phyloP scores from a whole-genome alignment of 2,113 vertebrate species.

The Bufo bufo region DNA sequence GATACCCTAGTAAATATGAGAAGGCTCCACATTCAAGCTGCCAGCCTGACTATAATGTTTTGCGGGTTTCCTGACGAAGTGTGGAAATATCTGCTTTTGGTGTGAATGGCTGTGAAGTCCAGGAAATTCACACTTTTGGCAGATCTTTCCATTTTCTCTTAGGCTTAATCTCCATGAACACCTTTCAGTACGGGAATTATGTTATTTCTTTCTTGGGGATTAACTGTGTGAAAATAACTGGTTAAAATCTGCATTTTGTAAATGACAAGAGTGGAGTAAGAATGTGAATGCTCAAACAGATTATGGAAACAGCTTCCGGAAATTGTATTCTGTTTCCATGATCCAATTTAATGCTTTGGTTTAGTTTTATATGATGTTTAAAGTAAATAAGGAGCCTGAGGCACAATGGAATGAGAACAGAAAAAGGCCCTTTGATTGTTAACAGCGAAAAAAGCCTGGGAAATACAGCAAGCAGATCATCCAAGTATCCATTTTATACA shows the following conservation, averaged over 20 bases:
- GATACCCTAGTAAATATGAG: not conserved
- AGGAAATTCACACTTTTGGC: constrained; percentile 43
- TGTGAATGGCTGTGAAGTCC: constrained; percentile 32
- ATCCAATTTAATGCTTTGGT: constrained; percentile 54
- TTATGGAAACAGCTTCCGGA: constrained; percentile 28
- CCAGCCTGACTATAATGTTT: constrained; percentile 1
- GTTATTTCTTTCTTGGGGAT: not conserved
- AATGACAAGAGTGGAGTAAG: not conserved
- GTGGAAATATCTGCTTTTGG: constrained; percentile 37
- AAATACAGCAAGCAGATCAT: constrained; percentile 40
- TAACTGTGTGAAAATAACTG: not conserved
- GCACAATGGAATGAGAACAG: constrained; percentile 46
- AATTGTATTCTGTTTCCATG: constrained; percentile 25
- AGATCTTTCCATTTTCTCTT: constrained; percentile 1
- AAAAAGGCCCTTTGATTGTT: constrained; percentile 31
- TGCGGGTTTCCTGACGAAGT: constrained; percentile 26
- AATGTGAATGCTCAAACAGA: constrained; percentile 17
- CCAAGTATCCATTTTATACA: not conserved
- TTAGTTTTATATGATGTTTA: constrained; percentile 51
- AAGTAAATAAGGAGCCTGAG: constrained; percentile 48
- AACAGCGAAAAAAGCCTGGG: constrained; percentile 49
- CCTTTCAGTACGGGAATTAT: constrained; percentile 9
- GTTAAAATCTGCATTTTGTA: constrained; percentile 23
- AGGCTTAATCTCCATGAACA: constrained; percentile 21
- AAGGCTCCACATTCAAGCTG: not conserved